Conservation (phyloP, 2,113 vertebrate genomes). For the Acinonyx jubatus region DNA sequence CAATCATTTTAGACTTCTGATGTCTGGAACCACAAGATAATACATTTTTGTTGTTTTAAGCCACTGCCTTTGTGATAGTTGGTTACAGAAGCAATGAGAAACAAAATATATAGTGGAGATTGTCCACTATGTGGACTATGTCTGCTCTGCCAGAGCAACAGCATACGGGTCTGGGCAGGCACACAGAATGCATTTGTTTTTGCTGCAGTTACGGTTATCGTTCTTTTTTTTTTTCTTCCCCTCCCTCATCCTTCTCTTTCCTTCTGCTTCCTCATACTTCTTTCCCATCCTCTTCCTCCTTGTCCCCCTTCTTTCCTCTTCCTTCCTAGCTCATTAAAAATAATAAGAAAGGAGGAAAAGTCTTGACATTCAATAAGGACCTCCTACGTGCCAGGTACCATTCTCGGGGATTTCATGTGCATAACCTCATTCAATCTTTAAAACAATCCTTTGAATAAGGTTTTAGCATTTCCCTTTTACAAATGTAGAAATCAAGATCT, state of each 20-base stretch:
- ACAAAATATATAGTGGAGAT: neutral
- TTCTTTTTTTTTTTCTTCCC: neutral
- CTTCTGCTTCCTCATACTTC: neutral
- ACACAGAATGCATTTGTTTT: neutral
- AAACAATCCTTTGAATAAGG: neutral
- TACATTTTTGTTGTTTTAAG: neutral
- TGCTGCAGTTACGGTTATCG: too few relatives aligned
- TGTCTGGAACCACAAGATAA: neutral
- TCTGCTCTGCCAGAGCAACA: rapidly evolving
- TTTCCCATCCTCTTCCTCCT: neutral
- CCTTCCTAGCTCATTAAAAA: neutral
- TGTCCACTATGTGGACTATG: neutral
- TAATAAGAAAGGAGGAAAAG: neutral
- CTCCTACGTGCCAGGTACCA: neutral
- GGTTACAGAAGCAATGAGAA: neutral
- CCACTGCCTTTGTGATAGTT: neutral
- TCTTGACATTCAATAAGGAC: neutral
- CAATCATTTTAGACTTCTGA: neutral
- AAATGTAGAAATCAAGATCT: neutral
- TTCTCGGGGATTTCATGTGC: neutral
- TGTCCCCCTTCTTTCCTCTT: neutral
- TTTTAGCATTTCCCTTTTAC: neutral
- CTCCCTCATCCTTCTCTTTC: neutral
- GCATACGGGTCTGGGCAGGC: rapidly evolving
- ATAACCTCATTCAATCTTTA: neutral